These are phyloP conservation scores for Himantopus leucocephalus DNA, from an alignment of 2,113 vertebrate species.

Conservation along the genomic window DNA sequence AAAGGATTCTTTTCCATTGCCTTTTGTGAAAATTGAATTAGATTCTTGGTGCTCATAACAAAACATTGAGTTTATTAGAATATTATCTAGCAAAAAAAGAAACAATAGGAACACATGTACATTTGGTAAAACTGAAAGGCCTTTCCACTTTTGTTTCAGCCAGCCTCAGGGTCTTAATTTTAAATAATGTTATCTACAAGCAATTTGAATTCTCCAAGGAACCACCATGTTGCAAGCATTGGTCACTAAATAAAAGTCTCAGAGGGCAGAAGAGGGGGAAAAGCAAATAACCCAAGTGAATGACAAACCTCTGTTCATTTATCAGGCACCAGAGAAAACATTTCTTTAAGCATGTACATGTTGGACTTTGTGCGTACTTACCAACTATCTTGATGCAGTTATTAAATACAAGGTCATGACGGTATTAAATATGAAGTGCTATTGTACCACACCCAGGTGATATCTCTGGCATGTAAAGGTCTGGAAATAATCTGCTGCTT, in stretches of 20 bases:
- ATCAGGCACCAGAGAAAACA: background rate
- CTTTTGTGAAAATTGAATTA: slow-evolving; percentile 3
- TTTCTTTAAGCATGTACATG: background rate
- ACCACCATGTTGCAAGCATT: background rate
- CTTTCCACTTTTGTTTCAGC: background rate
- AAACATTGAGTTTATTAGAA: background rate
- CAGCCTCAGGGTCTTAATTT: background rate
- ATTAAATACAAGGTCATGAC: background rate
- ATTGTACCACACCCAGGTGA: background rate
- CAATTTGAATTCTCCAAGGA: background rate
- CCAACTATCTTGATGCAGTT: background rate
- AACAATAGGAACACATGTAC: background rate
- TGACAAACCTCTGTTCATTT: background rate
- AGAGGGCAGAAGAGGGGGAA: background rate
- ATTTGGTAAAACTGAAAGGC: background rate
- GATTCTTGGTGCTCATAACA: background rate
- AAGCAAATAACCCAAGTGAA: background rate
- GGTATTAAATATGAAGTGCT: background rate
- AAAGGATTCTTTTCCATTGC: background rate
- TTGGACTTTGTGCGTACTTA: background rate
- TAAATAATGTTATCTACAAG: background rate
- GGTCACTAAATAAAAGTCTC: background rate
- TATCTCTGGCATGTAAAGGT: background rate
- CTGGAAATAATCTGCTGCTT: background rate
- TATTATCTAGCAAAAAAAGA: background rate